Percentiles rank a stretch among this genome's conserved stretches.
phyloP scores from a whole-genome alignment of 1,140 invertebrate genomes.

The Papilio aristodemus region DNA sequence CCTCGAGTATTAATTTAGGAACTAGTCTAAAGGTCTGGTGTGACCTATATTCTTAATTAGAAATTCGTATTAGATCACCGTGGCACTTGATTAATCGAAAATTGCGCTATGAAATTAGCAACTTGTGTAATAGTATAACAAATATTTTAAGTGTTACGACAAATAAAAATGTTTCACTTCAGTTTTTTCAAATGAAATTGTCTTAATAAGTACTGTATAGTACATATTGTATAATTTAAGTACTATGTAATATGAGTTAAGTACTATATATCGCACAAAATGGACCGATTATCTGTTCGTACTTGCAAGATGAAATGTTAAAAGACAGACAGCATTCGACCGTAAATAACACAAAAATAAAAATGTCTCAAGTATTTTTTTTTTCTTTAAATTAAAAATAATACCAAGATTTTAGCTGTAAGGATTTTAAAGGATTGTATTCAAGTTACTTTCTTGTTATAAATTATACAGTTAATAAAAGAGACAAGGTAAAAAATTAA shows the following conservation, averaged over 20 bases:
- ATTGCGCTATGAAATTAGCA: background rate
- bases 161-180: no score
- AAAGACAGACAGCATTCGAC: no score
- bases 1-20: conserved; percentile 14
- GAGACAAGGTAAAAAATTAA: conserved; percentile 22
- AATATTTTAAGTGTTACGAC: background rate
- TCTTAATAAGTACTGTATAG: no score
- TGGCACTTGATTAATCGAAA: conserved; percentile 6
- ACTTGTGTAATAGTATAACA: background rate
- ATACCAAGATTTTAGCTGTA: background rate
- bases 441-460: background rate
- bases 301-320: no score
- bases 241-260: no score
- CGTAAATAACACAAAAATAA: no score
- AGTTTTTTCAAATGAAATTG: no score
- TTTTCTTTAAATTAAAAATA: no score
- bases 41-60: conserved; percentile 22
- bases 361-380: no score
- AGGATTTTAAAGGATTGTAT: background rate
- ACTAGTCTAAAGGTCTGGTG: conserved; percentile 16
- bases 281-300: no score
- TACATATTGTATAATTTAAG: background rate
- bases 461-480: background rate
- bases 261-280: no score
- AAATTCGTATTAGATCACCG: conserved; percentile 20